phyloP scores from a whole-genome alignment of 37 sponge, comb jelly and placozoan species.

The Cladorhizidae sp. region DNA sequence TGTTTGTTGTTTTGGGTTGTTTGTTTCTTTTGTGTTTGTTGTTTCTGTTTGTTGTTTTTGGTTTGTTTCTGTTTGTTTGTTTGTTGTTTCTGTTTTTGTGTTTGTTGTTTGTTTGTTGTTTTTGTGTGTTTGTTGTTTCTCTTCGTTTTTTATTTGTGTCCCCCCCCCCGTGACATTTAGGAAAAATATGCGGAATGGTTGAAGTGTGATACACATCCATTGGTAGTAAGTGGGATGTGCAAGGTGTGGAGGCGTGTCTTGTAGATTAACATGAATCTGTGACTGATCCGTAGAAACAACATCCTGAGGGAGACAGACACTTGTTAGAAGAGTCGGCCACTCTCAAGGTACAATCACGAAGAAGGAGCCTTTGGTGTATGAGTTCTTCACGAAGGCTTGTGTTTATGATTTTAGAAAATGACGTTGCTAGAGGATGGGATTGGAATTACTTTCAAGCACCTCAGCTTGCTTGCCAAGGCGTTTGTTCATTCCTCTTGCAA shows the following conservation, averaged over 20 bases:
- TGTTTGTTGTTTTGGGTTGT: too few species aligned
- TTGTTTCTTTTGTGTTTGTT: too few species aligned
- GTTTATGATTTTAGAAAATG: slow-evolving; percentile 29
- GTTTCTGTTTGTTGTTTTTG: too few species aligned
- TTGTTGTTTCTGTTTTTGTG: too few species aligned
- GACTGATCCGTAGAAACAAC: slow-evolving; percentile 18
- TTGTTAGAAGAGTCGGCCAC: slow-evolving; percentile 36
- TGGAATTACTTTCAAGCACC: slow-evolving; percentile 67
- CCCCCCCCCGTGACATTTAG: too few species aligned
- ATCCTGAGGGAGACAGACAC: slow-evolving; percentile 60
- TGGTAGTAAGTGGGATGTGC: background rate
- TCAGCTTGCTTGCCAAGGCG: slow-evolving; percentile 69
- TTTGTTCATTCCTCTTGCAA: slow-evolving; percentile 67
- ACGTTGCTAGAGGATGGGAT: slow-evolving; percentile 37
- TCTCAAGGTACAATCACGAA: slow-evolving; percentile 62
- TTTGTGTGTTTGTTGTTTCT: too few species aligned
- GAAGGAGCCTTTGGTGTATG: too few species aligned
- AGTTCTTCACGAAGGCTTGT: background rate
- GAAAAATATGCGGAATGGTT: background rate
- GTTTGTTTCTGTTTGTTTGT: too few species aligned
- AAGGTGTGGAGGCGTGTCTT: background rate
- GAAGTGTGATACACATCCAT: background rate
- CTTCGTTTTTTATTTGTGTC: too few species aligned
- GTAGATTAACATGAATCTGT: background rate
- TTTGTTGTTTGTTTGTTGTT: background rate